Percentiles rank a stretch among this genome's conserved stretches.
phyloP scores from a whole-genome alignment of 2,113 vertebrate genomes.

The Brevimyrus niger region DNA sequence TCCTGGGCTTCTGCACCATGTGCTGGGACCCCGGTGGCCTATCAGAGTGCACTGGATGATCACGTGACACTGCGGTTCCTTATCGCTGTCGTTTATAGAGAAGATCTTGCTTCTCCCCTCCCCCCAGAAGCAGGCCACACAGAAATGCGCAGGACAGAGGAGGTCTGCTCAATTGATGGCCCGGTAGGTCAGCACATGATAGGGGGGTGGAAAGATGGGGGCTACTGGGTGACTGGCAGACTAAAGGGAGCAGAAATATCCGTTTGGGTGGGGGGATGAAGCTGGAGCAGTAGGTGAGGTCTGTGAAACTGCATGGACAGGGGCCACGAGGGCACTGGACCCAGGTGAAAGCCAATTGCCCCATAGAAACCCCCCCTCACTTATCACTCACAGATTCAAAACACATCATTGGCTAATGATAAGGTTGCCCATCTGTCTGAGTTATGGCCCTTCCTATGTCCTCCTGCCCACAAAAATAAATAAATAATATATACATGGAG shows the following conservation, averaged over 20 bases:
- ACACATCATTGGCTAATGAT: background rate
- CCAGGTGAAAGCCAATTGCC: background rate
- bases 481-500: background rate
- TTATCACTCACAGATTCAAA: background rate
- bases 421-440: background rate
- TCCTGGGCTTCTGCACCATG: background rate
- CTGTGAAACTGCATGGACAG: background rate
- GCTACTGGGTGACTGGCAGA: background rate
- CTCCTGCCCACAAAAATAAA: background rate
- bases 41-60: background rate
- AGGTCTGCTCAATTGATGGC: background rate
- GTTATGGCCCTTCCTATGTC: background rate
- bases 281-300: too few species aligned
- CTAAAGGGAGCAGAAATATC: too few species aligned
- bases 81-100: background rate
- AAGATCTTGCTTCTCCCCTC: background rate
- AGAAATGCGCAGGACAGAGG: slow-evolving; percentile 37
- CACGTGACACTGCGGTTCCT: background rate
- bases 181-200: background rate
- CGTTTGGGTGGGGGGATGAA: too few species aligned
- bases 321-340: background rate
- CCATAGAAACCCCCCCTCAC: background rate
- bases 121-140: background rate
- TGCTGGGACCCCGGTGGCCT: background rate
- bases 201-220: background rate